A percentile compares a stretch with the other conserved stretches of the same genome.
These are phyloP conservation scores for Conchocele bisecta DNA, from an alignment of 2,888 invertebrate species.

Conservation along the genomic window DNA sequence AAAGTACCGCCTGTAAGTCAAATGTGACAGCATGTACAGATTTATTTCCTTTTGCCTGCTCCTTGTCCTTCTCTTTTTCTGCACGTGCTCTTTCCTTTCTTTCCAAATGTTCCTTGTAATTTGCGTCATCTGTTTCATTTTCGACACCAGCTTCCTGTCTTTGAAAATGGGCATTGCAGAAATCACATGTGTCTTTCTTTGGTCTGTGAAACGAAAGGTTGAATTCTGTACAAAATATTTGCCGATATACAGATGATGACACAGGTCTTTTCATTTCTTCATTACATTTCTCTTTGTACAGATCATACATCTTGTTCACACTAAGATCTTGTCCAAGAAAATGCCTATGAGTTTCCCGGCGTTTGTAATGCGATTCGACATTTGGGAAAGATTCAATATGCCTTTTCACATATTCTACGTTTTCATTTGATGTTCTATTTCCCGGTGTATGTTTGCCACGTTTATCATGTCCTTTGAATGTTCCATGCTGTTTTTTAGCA, in stretches of 20 bases:
- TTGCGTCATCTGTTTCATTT: not conserved
- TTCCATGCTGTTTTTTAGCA: slow-evolving; percentile 23
- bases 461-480: slow-evolving; percentile 22
- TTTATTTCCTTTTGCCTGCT: slow-evolving; percentile 6
- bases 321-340: slow-evolving; percentile 20
- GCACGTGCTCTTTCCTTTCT: slow-evolving; percentile 14
- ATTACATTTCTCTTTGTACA: slow-evolving; percentile 19
- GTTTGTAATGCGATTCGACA: slow-evolving; percentile 29
- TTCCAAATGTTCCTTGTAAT: slow-evolving; percentile 5
- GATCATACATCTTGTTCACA: slow-evolving; percentile 27
- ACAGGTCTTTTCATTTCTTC: slow-evolving; percentile 16
- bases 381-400: slow-evolving; percentile 32
- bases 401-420: slow-evolving; percentile 6
- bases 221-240: slow-evolving; percentile 39
- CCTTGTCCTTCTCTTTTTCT: slow-evolving; percentile 26
- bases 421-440: slow-evolving; percentile 32
- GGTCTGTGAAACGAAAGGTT: slow-evolving; percentile 47
- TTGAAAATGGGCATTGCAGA: slow-evolving; percentile 16
- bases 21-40: slow-evolving; percentile 19
- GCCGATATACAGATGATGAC: slow-evolving; percentile 41
- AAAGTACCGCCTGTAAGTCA: slow-evolving; percentile 29
- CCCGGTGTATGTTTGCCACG: slow-evolving; percentile 40
- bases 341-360: slow-evolving; percentile 7
- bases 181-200: slow-evolving; percentile 39
- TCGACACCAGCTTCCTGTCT: slow-evolving; percentile 4